phyloP scores from a whole-genome alignment of 1,140 invertebrate species.

The Leptinotarsa texana region DNA sequence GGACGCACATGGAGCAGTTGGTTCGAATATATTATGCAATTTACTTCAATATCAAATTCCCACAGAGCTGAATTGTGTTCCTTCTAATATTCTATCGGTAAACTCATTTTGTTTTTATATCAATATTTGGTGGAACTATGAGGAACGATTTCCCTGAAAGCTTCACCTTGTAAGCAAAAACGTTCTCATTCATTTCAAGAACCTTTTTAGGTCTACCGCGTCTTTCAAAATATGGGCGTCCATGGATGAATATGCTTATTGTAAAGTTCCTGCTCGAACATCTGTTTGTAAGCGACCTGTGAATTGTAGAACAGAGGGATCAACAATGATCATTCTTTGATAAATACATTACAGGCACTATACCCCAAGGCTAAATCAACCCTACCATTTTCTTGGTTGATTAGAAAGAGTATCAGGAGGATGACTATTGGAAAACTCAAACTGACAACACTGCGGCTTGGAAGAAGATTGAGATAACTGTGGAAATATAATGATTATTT shows the following conservation, averaged over 20 bases:
- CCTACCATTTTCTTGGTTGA: neutral
- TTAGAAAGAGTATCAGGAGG: slow-evolving; percentile 1
- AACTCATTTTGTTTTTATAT: too few species aligned
- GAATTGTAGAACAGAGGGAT: slow-evolving; percentile 4
- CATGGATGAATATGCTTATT: slow-evolving; percentile 6
- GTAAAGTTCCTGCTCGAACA: neutral
- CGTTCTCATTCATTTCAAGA: too few species aligned
- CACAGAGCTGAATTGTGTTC: too few species aligned
- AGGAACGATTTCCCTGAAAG: too few species aligned
- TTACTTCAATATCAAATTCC: too few species aligned
- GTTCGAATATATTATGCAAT: too few species aligned
- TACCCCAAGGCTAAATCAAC: neutral
- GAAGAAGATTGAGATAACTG: neutral
- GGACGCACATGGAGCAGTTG: neutral
- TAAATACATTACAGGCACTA: neutral
- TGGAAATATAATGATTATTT: neutral
- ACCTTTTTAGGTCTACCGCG: too few species aligned
- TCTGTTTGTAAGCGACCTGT: neutral
- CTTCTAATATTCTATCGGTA: too few species aligned
- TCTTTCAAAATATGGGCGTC: too few species aligned
- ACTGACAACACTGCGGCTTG: neutral
- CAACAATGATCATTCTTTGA: neutral
- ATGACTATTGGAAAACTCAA: neutral
- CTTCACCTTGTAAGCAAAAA: too few species aligned
- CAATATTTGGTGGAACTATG: too few species aligned